Evolutionary conservation across 1,140 invertebrate species (phyloP), one percentile per base, ranked within the genome.

Genomic region (Papilio xuthus): DNA sequence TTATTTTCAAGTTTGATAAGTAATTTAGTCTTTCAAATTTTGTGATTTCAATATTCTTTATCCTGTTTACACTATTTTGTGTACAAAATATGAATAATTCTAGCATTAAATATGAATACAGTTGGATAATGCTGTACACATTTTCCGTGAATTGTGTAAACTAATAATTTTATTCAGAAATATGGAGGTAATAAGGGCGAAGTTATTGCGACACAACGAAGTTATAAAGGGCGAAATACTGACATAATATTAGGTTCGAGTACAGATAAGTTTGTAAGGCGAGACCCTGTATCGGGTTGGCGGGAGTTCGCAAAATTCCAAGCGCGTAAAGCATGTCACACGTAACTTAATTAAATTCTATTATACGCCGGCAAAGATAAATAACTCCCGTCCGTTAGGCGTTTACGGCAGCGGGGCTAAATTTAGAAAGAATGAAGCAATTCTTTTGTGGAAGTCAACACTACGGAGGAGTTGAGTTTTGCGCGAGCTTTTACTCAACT

Each of bases 341-440:
- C 88, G 80, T 89, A 86, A 88, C 90, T 90, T 92, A 92, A 92
- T 92, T 92, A 92, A 90, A 90, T 92, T 92, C 89, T 92, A 89
- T 89, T 88, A 89, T 86, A 89, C 84, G 79, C 53, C 80, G 78
- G 83, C 82, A 83, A 85, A 90, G 88, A 92, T 92, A 92, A 92
- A 92, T 92, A 90, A 88, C 90, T 85, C 84, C 32, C 80, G 83
- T 80, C 79, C 76, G 82, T 85, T 80, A 82, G 79, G 80, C 82
- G 73, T 71, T 74, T 69, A 76, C 79, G 82, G 78, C 81, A 82
- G 79, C 79, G 79, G 78, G 79, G 78, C 78, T 78, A 78, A 87
- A 88, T 89, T 88, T 86, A 84, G 86, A 90, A 90, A 88, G 88
- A 89, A 88, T 87, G 83, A 83, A 85, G 83, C 80, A 84, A 89